Base-by-base conservation (phyloP, 2,888 invertebrate genomes). In the Aromia moschata region DNA sequence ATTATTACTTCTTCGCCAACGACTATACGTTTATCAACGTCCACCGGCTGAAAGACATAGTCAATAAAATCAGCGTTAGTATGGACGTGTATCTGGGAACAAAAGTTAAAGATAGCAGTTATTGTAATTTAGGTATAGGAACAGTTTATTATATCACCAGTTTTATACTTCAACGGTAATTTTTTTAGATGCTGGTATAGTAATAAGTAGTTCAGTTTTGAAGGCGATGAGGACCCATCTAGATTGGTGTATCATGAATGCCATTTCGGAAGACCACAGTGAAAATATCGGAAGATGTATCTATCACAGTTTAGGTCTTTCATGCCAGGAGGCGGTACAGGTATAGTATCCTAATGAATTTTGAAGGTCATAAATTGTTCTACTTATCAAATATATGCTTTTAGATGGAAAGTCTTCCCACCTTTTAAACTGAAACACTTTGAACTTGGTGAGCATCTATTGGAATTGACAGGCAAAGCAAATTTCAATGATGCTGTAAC, bases 211-310 rank as follows among this genome's bases (percentile, higher is more conserved):
- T 81, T 92, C 92, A 0, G 89, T 96, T 33, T 84, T 97, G 71
- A 87, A 87, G 60, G 88, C 89, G 63, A 86, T 96, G 70, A 89
- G 90, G 72, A 84, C 83, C 38, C 89, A 91, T 77, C 82, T 96
- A 71, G 94, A 95, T 77, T 94, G 94, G 92, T 96, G 96, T 79
- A 91, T 93, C 14, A 89, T 90, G 67, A 94, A 93, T 81, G 90
- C 92, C 0, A 89, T 90, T 75, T 92, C 93, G 1, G 88, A 89
- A 64, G 90, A 88, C 70, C 90, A 92, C 75, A 92, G 92, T 78
- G 89, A 93, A 76, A 95, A 94, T 83, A 84, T 96, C 62, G 96
- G 95, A n/a, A 85, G 92, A 65, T 96, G 96, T 78, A 86, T 92
- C 66, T 81, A 89, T 62, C 90, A 92, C 79, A 87, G 91, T 18